phyloP scores from a whole-genome alignment of 53 echinoderm and acorn worm genomes.

The Actinopyga echinites region DNA sequence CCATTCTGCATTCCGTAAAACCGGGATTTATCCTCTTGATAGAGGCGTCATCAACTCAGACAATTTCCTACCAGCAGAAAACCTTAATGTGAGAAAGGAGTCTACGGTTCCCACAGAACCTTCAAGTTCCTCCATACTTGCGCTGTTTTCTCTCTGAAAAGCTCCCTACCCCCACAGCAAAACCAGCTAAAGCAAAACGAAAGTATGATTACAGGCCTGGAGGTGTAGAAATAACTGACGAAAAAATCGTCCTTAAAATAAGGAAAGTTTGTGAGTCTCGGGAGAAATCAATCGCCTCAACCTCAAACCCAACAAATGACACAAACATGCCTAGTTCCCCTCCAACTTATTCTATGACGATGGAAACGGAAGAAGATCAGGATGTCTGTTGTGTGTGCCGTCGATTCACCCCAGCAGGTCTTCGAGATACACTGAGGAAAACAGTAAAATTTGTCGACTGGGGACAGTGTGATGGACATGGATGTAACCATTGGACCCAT shows the following conservation, averaged over 20 bases:
- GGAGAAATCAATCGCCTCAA: background rate
- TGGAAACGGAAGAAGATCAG: background rate
- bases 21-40: conserved; percentile 12
- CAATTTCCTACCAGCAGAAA: background rate
- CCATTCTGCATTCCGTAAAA: background rate
- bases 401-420: background rate
- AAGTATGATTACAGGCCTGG: background rate
- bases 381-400: background rate
- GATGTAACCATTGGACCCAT: background rate
- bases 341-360: too few relatives aligned
- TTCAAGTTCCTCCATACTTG: background rate
- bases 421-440: background rate
- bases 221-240: background rate
- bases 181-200: background rate
- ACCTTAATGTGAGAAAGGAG: background rate
- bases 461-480: background rate
- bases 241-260: background rate
- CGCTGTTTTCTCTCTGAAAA: background rate
- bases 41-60: background rate
- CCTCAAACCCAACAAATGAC: background rate
- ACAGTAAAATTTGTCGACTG: background rate
- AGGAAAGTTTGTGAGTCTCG: background rate
- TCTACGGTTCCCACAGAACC: background rate
- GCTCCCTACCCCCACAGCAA: background rate
- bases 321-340: background rate